Percentiles rank a stretch among this genome's conserved stretches.
phyloP scores from a whole-genome alignment of 1,140 invertebrate genomes.

The Druon quercuslanigerum region DNA sequence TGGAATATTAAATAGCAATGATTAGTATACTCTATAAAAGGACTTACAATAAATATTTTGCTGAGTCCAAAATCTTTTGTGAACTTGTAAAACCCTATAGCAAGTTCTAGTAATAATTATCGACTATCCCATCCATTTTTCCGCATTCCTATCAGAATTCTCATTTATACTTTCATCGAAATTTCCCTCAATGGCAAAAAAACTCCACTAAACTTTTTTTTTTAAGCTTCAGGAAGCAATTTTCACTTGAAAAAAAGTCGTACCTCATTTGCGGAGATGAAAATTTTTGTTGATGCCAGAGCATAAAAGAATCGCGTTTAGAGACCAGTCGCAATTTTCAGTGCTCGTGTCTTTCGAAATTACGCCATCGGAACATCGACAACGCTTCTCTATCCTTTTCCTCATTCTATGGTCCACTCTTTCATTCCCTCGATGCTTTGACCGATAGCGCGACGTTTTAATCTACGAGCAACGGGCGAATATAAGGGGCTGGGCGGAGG shows the following conservation, averaged over 20 bases:
- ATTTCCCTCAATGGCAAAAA: neutral
- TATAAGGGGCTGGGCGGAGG: constrained; percentile 29
- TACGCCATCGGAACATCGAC: constrained; percentile 46
- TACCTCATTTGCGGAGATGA: constrained; percentile 9
- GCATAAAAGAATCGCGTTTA: constrained; percentile 3
- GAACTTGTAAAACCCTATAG: neutral
- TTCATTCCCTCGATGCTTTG: constrained; percentile 23
- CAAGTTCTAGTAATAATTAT: neutral
- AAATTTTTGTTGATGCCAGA: neutral
- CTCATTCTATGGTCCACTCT: neutral
- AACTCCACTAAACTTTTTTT: neutral
- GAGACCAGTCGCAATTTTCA: constrained; percentile 44
- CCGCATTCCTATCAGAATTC: neutral
- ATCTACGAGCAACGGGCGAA: constrained; percentile 48
- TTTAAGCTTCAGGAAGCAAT: neutral
- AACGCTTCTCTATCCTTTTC: constrained; percentile 33
- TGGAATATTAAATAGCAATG: too few species aligned
- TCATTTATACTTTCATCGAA: neutral
- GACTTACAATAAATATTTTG: too few species aligned
- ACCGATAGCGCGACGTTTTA: constrained; percentile 52
- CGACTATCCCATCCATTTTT: neutral
- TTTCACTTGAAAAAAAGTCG: neutral
- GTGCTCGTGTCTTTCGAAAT: constrained; percentile 44
- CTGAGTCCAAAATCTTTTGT: neutral
- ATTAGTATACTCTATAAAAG: too few species aligned